These are phyloP conservation scores for Scolanthus callimorphus DNA, from an alignment of 92 coral and sea anemone species.

Conservation along the genomic window DNA sequence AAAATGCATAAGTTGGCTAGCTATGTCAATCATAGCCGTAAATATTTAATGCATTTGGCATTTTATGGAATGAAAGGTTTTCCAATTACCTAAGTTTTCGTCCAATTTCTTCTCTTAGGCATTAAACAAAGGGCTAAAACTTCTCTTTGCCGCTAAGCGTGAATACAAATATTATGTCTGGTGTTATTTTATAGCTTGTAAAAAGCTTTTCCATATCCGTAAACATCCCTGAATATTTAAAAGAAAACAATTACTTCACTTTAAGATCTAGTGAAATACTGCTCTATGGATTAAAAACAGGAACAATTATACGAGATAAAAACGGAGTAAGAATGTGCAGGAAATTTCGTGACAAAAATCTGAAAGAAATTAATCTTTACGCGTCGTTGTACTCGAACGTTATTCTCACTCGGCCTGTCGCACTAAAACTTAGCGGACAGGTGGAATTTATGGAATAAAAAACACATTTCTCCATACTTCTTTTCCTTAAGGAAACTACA, in stretches of 20 bases:
- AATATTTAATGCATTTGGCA: constrained; percentile 79
- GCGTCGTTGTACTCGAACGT: not conserved
- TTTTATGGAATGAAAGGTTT: constrained; percentile 77
- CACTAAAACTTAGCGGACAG: too few relatives aligned
- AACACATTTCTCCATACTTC: too few relatives aligned
- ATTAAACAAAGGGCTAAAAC: not conserved
- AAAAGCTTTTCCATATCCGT: not conserved
- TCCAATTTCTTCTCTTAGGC: not conserved
- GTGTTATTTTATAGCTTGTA: not conserved
- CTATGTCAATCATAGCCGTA: constrained; percentile 41
- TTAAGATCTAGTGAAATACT: not conserved
- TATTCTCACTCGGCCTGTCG: too few relatives aligned
- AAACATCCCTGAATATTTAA: not conserved
- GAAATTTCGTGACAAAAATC: not conserved
- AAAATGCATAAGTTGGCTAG: constrained; percentile 70
- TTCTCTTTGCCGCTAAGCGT: not conserved
- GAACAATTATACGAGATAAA: too few relatives aligned
- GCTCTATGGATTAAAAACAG: not conserved
- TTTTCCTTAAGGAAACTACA: too few relatives aligned
- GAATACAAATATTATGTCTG: not conserved
- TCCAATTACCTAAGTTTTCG: constrained; percentile 23
- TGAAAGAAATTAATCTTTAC: not conserved
- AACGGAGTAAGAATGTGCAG: too few relatives aligned
- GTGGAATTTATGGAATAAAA: too few relatives aligned
- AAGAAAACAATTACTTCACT: constrained; percentile 1